These are phyloP conservation scores for Trididemnum miniatum DNA, from an alignment of 23 tunicate genomes.

Conservation along the genomic window DNA sequence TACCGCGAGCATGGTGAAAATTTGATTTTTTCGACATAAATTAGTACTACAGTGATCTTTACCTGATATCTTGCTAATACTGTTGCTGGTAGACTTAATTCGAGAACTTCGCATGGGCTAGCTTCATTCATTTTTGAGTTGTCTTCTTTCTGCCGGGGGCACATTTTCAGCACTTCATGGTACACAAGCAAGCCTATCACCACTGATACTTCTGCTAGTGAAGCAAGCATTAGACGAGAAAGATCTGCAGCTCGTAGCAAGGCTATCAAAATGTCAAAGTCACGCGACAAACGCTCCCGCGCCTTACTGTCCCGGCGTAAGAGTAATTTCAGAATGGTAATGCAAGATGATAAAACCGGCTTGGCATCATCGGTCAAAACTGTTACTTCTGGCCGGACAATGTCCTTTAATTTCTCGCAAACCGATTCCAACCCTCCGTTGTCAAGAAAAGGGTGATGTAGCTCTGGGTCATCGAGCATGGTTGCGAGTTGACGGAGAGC, in stretches of 20 bases:
- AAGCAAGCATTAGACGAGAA: conserved; percentile 45
- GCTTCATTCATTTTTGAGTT: neutral
- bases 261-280: conserved; percentile 25
- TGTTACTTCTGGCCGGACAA: conserved; percentile 36
- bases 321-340: conserved; percentile 49
- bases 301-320: conserved; percentile 32
- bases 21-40: too few relatives aligned
- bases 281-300: conserved; percentile 45
- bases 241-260: conserved; percentile 55
- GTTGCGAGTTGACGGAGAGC: conserved; percentile 81
- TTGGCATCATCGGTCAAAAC: conserved; percentile 66
- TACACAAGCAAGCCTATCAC: conserved; percentile 66
- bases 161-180: conserved; percentile 56
- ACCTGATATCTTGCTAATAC: conserved; percentile 72
- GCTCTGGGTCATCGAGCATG: conserved; percentile 59
- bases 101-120: neutral
- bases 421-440: conserved; percentile 59
- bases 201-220: conserved; percentile 36
- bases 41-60: too few relatives aligned
- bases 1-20: too few relatives aligned
- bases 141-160: conserved; percentile 3
- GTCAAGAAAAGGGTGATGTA: conserved; percentile 52
- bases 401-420: conserved; percentile 31
- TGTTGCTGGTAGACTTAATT: conserved; percentile 72
- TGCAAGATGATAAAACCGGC: conserved; percentile 53